These are phyloP conservation scores for Napeogenes inachia DNA, from an alignment of 2,888 invertebrate species.

Conservation along the genomic window DNA sequence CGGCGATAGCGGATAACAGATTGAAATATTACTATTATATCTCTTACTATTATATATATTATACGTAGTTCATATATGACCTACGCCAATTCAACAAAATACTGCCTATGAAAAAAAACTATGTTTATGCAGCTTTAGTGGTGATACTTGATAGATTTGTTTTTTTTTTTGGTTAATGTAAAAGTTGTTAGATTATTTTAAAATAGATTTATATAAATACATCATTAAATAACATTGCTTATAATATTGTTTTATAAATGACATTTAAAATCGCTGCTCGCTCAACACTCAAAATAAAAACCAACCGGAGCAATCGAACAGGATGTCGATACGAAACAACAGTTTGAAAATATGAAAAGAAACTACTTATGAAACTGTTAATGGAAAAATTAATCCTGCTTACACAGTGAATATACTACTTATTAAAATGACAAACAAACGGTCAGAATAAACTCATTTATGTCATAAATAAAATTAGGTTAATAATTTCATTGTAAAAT, in stretches of 20 bases:
- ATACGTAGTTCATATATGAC: too few relatives aligned
- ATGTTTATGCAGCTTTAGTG: too few relatives aligned
- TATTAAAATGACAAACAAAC: not conserved
- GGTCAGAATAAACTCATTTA: too few relatives aligned
- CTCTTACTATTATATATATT: too few relatives aligned
- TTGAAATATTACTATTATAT: not conserved
- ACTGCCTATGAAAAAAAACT: too few relatives aligned
- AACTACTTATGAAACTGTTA: conserved; percentile 29
- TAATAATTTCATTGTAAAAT: not conserved
- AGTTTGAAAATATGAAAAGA: conserved; percentile 47
- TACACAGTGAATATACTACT: conserved; percentile 18
- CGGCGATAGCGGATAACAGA: conserved; percentile 15
- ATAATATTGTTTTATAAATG: too few relatives aligned
- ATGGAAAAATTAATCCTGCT: conserved; percentile 27
- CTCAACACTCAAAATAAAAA: conserved; percentile 20
- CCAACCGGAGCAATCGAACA: conserved; percentile 17
- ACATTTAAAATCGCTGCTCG: conserved; percentile 6
- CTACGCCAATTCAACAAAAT: too few relatives aligned
- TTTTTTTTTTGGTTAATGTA: too few relatives aligned
- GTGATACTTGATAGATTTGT: too few relatives aligned
- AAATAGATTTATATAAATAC: too few relatives aligned
- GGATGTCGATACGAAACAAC: conserved; percentile 61
- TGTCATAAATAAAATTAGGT: not conserved
- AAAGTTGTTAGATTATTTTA: too few relatives aligned
- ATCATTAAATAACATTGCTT: too few relatives aligned